Evolutionary conservation across 1,140 invertebrate genomes (phyloP), one percentile per base, ranked within the genome.

Genomic region (Leptopilina clavipes): DNA sequence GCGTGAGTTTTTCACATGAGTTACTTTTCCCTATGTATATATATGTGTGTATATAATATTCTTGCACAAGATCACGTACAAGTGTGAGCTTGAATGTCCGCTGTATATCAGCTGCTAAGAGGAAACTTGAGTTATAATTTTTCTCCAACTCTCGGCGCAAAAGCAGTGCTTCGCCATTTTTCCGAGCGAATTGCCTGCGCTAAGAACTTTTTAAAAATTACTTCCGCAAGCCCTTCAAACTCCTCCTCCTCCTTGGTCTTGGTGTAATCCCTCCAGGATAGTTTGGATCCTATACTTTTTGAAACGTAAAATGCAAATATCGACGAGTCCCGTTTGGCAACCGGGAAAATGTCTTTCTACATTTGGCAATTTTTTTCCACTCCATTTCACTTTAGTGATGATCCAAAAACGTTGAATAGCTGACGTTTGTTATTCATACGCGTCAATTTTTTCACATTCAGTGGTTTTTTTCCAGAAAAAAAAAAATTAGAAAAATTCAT

Each of bases 51-150:
- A 40, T 40, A 9, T 40, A 40, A 31, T 31, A 40, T 74, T 19
- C 71, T n/a, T n/a, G 65, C 18, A 18, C 48, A 48, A 11, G 70
- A 25, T 52, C 71, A 17, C 37, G 52, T 48, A 17, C 44, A 31
- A 19, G 52, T 52, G n/a, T 19, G 17, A 72, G 22, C 70, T 48
- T 71, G 31, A 72, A 17, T 43, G 14, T 40, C 19, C 71, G 52
- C 52, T 75, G 71, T 81, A 82, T 81, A 75, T 77, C 75, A 78
- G 48, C 65, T 65, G 3, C 18, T 3, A 37, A 71, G 18, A 74
- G 52, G 18, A 82, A 83, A 83, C 71, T 82, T 78, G 40, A 48
- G 72, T 76, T 81, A 81, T 81, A 84, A 84, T 82, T 83, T 81
- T 56, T 70, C 74, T 52, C 25, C 40, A 17, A 22, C 56, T 17